Base-by-base conservation (phyloP, 2,113 vertebrate species). In the Pseudorasbora parva region DNA sequence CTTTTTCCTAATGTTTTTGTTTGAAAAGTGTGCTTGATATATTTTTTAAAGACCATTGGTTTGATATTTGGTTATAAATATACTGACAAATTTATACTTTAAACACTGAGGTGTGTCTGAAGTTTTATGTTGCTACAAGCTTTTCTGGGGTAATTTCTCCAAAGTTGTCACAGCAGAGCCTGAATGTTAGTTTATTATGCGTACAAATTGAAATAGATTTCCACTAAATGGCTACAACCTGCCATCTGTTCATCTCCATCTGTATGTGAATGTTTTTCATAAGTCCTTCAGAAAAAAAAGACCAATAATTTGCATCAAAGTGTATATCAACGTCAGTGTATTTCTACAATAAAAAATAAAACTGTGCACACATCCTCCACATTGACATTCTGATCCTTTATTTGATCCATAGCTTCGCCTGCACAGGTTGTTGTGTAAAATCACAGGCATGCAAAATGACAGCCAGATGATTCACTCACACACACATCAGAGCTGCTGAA, bases 381-480 rank as follows among this genome's bases (percentile, higher is more conserved):
- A 43, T 12, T 64, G 33, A 56, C 71, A 73, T 43, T 68, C 45
- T 30, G 41, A 49, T 85, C 12, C 41, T 80, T 88, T 64, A 62
- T 84, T 84, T 85, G 45, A 80, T 82, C 47, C 27, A 68, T 5
- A 75, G 75, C 21, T 68, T 73, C 14, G 27, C 71, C 14, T 79
- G 80, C 71, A 56, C 72, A 37, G 45, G 77, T 43, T 51, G 75
- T 54, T 27, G 76, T 85, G 49, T 77, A 62, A 86, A 81, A 76
- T 78, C 80, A 83, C 64, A 69, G 25, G 57, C 81, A 78, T 81
- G 83, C 76, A 83, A 78, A 60, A 47, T 51, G 51, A 72, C 37
- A 57, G 51, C 23, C 21, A 54, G 69, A n/a, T 21, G 19, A 10
- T 69, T 21, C 66, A 8, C 54, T n/a, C 82, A 78, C 75, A 19